Percentiles rank a stretch among this genome's conserved stretches.
Conservation (phyloP, 2,888 invertebrate species). For the Cabera pusaria region DNA sequence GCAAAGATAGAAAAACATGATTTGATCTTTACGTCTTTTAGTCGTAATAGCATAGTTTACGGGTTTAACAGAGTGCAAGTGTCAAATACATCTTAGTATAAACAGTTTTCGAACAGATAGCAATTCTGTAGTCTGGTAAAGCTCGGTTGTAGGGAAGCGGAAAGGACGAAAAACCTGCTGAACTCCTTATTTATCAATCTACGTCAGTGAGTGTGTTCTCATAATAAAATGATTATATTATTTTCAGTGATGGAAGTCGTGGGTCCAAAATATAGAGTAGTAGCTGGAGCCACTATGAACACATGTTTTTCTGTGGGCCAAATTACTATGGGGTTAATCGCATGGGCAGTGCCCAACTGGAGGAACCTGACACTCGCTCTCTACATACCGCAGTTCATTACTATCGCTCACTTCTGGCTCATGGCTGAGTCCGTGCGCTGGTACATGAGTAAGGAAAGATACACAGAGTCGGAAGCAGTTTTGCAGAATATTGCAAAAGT, state of each 20-base stretch:
- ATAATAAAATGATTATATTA: background rate
- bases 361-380: slow-evolving; percentile 84
- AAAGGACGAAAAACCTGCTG: no score
- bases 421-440: slow-evolving; percentile 89
- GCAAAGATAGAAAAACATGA: no score
- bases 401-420: slow-evolving; percentile 86
- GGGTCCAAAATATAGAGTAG: slow-evolving; percentile 87
- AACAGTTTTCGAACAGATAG: no score
- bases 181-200: no score
- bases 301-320: slow-evolving; percentile 89
- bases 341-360: slow-evolving; percentile 89
- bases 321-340: slow-evolving; percentile 85
- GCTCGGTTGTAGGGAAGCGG: no score
- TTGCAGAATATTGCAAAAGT: slow-evolving; percentile 84
- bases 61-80: no score
- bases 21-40: no score
- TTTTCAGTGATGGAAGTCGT: slow-evolving; percentile 88
- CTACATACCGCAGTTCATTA: slow-evolving; percentile 87
- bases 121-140: no score
- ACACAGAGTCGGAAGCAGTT: slow-evolving; percentile 85
- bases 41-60: no score
- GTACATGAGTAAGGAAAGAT: slow-evolving; percentile 88
- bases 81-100: no score
- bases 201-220: no score
- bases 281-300: slow-evolving; percentile 87